Evolutionary conservation across 1,140 invertebrate genomes (phyloP).

Genomic region (Pollicipes pollicipes): DNA sequence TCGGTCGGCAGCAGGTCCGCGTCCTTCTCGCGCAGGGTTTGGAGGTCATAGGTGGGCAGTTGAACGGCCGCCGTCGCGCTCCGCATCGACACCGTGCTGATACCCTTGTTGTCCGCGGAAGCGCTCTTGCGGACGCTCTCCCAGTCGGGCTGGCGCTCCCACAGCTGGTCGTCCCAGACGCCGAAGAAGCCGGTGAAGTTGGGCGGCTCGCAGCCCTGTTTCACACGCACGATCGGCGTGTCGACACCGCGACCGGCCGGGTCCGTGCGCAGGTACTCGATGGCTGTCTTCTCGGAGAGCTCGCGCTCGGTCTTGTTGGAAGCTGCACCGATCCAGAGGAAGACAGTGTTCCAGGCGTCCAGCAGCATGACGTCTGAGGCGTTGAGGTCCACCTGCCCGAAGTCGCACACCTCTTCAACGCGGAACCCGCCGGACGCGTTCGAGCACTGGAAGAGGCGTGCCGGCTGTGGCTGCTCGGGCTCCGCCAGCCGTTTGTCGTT

Average conservation of each 20-base stretch:
- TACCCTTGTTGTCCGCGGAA: not conserved
- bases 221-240: slow-evolving; percentile 56
- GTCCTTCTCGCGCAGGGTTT: slow-evolving; percentile 39
- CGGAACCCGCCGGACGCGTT: slow-evolving; percentile 35
- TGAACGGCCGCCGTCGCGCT: slow-evolving; percentile 9
- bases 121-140: not conserved
- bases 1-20: slow-evolving; percentile 58
- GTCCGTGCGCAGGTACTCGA: slow-evolving; percentile 41
- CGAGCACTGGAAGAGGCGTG: slow-evolving; percentile 52
- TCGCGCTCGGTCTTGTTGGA: slow-evolving; percentile 42
- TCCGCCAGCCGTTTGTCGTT: slow-evolving; percentile 34
- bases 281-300: slow-evolving; percentile 35
- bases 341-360: slow-evolving; percentile 59
- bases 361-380: slow-evolving; percentile 72
- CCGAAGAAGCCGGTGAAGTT: slow-evolving; percentile 81
- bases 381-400: slow-evolving; percentile 55
- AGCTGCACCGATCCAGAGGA: slow-evolving; percentile 63
- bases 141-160: slow-evolving; percentile 32
- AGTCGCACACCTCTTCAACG: slow-evolving; percentile 66
- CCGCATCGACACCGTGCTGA: not conserved
- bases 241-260: slow-evolving; percentile 53
- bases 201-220: slow-evolving; percentile 66
- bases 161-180: slow-evolving; percentile 59
- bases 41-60: slow-evolving; percentile 41
- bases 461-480: slow-evolving; percentile 27